Evolutionary conservation across 2,888 invertebrate species (phyloP).

Genomic region (Palloptera scutellata): DNA sequence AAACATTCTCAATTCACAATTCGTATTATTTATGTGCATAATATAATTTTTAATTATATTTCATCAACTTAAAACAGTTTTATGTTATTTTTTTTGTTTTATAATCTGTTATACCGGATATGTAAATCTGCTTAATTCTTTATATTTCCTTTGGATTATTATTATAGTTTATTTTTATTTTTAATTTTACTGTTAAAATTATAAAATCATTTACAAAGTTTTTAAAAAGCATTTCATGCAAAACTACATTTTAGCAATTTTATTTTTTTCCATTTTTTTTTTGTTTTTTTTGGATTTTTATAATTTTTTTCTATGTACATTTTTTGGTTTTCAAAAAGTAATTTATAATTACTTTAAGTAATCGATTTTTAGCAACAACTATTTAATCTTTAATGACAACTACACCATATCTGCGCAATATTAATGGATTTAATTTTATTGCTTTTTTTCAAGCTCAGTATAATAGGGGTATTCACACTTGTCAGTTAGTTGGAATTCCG

Average conservation of each 20-base stretch:
- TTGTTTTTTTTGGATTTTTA: constrained; percentile 7
- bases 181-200: constrained; percentile 17
- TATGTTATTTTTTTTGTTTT: constrained; percentile 16
- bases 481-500: too few species aligned
- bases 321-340: constrained; percentile 5
- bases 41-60: constrained; percentile 16
- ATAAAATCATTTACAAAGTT: constrained; percentile 32
- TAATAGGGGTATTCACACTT: too few species aligned
- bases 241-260: constrained; percentile 34
- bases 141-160: constrained; percentile 11
- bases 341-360: too few species aligned
- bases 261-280: constrained; percentile 5
- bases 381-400: too few species aligned
- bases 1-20: neutral
- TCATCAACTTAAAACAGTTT: constrained; percentile 30
- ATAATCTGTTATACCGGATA: constrained; percentile 39
- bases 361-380: constrained; percentile 1
- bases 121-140: constrained; percentile 34
- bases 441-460: too few species aligned
- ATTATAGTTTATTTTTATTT: constrained; percentile 26
- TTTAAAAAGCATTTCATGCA: constrained; percentile 49
- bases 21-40: neutral
- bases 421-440: too few species aligned
- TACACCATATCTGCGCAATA: too few species aligned
- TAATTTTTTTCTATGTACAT: constrained; percentile 13